These are phyloP conservation scores for Glareola pratincola DNA, from an alignment of 2,113 vertebrate species.

Conservation along the genomic window DNA sequence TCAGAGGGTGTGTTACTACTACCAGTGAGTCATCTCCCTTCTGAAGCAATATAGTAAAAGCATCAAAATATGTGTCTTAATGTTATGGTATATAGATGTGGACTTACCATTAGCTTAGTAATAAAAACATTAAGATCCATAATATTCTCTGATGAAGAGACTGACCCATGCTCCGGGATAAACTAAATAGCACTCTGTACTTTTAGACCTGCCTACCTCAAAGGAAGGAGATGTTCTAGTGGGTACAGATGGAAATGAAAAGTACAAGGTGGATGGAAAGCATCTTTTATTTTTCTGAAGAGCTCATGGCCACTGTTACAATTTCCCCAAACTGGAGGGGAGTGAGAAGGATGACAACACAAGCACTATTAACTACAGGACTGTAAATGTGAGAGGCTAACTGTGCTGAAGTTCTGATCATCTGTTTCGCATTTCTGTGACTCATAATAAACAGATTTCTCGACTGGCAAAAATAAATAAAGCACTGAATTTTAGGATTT, in stretches of 20 bases:
- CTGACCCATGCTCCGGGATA: not conserved
- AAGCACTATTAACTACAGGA: not conserved
- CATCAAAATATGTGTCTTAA: not conserved
- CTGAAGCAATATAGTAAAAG: not conserved
- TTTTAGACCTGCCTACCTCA: not conserved
- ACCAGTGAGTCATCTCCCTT: not conserved
- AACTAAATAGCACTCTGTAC: not conserved
- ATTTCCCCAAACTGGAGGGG: not conserved
- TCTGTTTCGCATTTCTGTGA: not conserved
- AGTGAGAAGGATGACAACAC: not conserved
- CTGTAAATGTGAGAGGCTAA: not conserved
- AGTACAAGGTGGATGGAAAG: not conserved
- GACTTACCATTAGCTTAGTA: not conserved
- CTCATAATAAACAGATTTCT: not conserved
- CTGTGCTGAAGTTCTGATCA: not conserved
- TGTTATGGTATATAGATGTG: not conserved
- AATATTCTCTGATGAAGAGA: not conserved
- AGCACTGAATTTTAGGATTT: not conserved
- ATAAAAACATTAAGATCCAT: not conserved
- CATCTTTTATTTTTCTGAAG: not conserved
- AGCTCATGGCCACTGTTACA: accelerated
- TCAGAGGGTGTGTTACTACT: not conserved
- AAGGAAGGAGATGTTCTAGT: not conserved
- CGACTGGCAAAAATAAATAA: not conserved
- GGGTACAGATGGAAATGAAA: not conserved